A percentile compares a stretch with the other conserved stretches of the same genome.
Conservation (phyloP, 2,797 vertebrate species). For the Spheniscus humboldti region DNA sequence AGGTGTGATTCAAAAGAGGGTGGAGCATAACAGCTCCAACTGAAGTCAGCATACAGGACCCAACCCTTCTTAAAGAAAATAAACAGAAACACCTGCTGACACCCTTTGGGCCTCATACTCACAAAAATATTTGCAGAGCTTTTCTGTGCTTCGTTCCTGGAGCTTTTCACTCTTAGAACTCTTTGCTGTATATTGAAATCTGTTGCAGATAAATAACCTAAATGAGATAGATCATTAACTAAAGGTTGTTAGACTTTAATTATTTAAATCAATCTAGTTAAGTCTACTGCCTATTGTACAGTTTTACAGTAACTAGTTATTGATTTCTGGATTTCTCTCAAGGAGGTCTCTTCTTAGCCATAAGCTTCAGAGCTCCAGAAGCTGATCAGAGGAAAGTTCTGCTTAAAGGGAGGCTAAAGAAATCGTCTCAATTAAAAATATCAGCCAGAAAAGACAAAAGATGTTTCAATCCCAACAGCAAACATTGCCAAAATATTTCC, state of each 20-base stretch:
- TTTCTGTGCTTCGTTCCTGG: not conserved
- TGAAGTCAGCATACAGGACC: not conserved
- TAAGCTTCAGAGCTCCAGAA: not conserved
- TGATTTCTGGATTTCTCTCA: not conserved
- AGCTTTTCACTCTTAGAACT: not conserved
- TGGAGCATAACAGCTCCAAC: not conserved
- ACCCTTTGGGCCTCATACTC: slow-evolving; percentile 9
- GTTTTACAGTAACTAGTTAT: not conserved
- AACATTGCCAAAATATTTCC: not conserved
- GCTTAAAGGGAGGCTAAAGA: not conserved
- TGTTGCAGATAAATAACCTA: not conserved
- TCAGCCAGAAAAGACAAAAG: not conserved
- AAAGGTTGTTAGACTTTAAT: not conserved
- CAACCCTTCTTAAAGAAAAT: not conserved
- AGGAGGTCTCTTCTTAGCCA: not conserved
- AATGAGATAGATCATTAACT: slow-evolving; percentile 3
- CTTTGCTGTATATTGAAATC: not conserved
- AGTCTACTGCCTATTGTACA: not conserved
- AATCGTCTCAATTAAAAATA: not conserved
- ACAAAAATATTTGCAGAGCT: not conserved
- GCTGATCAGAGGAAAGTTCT: not conserved
- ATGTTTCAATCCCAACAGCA: not conserved
- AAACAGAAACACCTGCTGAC: not conserved
- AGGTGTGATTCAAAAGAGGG: not conserved
- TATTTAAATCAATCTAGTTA: not conserved